Percentiles rank a stretch among this genome's conserved stretches.
Conservation (phyloP, 2,113 vertebrate genomes). For the Cryptomyrus ogoouensis region DNA sequence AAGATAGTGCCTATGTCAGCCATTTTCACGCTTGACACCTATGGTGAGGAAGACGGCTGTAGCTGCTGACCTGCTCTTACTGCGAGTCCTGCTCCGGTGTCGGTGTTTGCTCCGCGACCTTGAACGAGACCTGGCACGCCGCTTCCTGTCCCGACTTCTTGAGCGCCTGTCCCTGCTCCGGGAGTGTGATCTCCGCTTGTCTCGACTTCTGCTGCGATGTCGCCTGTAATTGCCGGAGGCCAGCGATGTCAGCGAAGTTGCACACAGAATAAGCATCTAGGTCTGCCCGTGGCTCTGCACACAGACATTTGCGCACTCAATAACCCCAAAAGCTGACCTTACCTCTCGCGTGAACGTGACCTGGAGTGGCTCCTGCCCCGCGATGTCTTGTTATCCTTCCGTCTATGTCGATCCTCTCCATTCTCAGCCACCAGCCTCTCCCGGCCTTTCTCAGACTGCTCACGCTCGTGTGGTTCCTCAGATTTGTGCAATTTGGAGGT, state of each 20-base stretch:
- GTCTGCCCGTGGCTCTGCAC: neutral
- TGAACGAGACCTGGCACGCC: conserved; percentile 75
- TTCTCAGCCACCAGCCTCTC: conserved; percentile 84
- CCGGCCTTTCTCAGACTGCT: conserved; percentile 72
- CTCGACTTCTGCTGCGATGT: conserved; percentile 83
- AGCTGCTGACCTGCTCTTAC: conserved; percentile 78
- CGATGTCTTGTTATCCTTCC: conserved; percentile 80
- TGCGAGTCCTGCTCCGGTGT: conserved; percentile 81
- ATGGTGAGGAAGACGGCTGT: neutral
- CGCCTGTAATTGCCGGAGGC: conserved; percentile 59
- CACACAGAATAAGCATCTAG: neutral
- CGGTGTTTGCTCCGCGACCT: conserved; percentile 82
- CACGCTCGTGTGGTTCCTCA: conserved; percentile 76
- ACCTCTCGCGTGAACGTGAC: conserved; percentile 89
- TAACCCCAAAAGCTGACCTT: conserved; percentile 14
- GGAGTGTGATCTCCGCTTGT: conserved; percentile 78
- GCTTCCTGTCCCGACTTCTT: conserved; percentile 81
- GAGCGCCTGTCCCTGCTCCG: conserved; percentile 55
- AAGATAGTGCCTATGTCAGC: conserved; percentile 35
- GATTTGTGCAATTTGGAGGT: conserved; percentile 80
- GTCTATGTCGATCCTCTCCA: conserved; percentile 84
- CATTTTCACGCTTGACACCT: conserved; percentile 38
- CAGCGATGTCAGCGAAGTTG: neutral
- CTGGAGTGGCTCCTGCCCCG: conserved; percentile 80
- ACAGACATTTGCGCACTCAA: neutral